phyloP scores from a whole-genome alignment of 2,797 vertebrate species.

The Schizopygopsis malacanthus region DNA sequence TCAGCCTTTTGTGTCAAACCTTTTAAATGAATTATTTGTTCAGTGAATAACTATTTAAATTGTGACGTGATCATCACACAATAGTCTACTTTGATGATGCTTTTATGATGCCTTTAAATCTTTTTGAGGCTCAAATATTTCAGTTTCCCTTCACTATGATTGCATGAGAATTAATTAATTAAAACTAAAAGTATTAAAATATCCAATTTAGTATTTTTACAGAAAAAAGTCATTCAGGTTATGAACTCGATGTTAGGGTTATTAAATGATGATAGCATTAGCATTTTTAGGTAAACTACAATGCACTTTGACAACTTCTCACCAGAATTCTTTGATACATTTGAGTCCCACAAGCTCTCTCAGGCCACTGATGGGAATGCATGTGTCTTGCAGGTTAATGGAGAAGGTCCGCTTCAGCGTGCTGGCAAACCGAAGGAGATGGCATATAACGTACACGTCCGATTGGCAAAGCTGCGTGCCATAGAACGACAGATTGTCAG shows the following conservation, averaged over 20 bases:
- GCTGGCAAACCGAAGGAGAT: conserved; percentile 72
- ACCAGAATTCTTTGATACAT: conserved; percentile 87
- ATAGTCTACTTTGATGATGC: background rate
- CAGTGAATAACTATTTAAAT: background rate
- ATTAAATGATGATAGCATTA: background rate
- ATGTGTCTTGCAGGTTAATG: conserved; percentile 84
- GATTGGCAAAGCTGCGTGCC: conserved; percentile 79
- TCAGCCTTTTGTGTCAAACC: background rate
- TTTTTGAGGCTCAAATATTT: background rate
- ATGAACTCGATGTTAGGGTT: no score
- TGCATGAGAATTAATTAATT: background rate
- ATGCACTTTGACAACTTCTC: conserved; percentile 34
- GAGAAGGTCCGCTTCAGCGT: conserved; percentile 74
- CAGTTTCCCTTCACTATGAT: background rate
- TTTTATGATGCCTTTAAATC: background rate
- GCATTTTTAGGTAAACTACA: background rate
- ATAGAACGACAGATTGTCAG: conserved; percentile 79
- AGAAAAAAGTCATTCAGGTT: background rate
- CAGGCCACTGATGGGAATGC: conserved; percentile 81
- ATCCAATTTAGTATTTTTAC: background rate
- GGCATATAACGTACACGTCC: conserved; percentile 79
- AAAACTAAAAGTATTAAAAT: background rate
- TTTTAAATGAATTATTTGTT: background rate
- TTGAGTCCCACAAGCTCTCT: conserved; percentile 77
- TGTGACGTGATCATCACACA: no score